phyloP scores from a whole-genome alignment of 2,888 invertebrate species.

The Pilophorus perplexus region DNA sequence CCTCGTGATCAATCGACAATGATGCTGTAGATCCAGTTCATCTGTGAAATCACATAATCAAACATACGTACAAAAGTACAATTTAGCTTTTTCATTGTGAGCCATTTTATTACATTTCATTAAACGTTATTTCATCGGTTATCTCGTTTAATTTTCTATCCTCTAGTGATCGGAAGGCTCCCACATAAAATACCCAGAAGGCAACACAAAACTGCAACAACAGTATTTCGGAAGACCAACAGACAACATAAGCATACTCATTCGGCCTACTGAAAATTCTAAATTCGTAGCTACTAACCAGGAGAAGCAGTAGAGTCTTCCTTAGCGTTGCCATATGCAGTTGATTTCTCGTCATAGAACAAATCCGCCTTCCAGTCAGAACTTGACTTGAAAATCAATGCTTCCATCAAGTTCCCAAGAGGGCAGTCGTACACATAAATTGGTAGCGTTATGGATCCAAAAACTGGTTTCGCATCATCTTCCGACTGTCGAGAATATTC shows the following conservation, averaged over 20 bases:
- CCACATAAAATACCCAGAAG: too few species aligned
- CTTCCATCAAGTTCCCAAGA: constrained; percentile 59
- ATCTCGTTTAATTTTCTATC: too few species aligned
- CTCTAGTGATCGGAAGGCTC: too few species aligned
- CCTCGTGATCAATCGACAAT: constrained; percentile 60
- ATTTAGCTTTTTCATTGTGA: too few species aligned
- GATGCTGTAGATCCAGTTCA: constrained; percentile 56
- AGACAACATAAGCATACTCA: too few species aligned
- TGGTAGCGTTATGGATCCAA: constrained; percentile 56
- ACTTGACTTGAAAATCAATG: constrained; percentile 54
- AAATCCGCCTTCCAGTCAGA: constrained; percentile 53
- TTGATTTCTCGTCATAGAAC: constrained; percentile 51
- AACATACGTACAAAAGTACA: too few species aligned
- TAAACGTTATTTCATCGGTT: too few species aligned
- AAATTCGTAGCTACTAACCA: constrained; percentile 15
- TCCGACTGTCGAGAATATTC: constrained; percentile 17
- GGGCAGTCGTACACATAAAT: constrained; percentile 69
- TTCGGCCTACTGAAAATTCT: constrained; percentile 27
- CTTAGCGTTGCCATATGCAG: neutral
- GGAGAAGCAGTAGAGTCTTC: neutral
- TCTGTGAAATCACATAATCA: too few species aligned
- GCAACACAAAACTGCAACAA: too few species aligned
- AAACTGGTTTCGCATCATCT: constrained; percentile 39
- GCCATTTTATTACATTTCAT: too few species aligned
- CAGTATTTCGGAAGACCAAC: too few species aligned